phyloP scores from a whole-genome alignment of 2,888 invertebrate species.

The Meteorus colon region DNA sequence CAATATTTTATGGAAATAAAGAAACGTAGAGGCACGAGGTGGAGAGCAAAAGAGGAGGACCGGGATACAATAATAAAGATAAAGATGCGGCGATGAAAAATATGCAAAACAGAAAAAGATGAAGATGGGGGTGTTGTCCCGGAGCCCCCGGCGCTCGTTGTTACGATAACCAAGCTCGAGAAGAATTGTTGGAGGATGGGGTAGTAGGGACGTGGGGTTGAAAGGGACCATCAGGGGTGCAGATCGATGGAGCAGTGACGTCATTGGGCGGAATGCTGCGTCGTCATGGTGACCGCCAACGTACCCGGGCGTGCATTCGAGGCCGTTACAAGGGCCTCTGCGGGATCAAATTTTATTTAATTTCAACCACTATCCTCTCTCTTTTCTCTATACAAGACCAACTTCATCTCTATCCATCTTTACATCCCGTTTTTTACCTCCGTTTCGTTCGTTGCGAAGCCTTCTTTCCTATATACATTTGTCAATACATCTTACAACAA shows the following conservation, averaged over 20 bases:
- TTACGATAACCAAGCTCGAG: constrained; percentile 35
- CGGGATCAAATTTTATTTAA: constrained; percentile 47
- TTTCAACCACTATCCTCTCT: constrained; percentile 27
- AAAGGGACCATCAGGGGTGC: constrained; percentile 47
- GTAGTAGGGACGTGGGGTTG: constrained; percentile 14
- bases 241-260: constrained; percentile 73
- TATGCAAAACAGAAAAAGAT: constrained; percentile 47
- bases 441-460: background rate
- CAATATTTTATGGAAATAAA: too few relatives aligned
- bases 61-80: constrained; percentile 37
- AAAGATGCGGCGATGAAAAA: constrained; percentile 46
- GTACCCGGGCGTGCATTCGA: constrained; percentile 65
- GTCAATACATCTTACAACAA: background rate
- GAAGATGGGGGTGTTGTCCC: constrained; percentile 36
- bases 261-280: constrained; percentile 72
- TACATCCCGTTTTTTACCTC: constrained; percentile 13
- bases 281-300: constrained; percentile 73
- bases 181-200: constrained; percentile 38
- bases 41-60: constrained; percentile 44
- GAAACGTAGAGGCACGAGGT: background rate
- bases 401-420: background rate
- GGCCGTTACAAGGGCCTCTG: constrained; percentile 42
- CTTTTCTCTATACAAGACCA: background rate
- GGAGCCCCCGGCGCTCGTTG: constrained; percentile 35
- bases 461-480: background rate